Base-by-base conservation (phyloP, 2,888 invertebrate genomes). In the Drosophila pseudotakahashii region DNA sequence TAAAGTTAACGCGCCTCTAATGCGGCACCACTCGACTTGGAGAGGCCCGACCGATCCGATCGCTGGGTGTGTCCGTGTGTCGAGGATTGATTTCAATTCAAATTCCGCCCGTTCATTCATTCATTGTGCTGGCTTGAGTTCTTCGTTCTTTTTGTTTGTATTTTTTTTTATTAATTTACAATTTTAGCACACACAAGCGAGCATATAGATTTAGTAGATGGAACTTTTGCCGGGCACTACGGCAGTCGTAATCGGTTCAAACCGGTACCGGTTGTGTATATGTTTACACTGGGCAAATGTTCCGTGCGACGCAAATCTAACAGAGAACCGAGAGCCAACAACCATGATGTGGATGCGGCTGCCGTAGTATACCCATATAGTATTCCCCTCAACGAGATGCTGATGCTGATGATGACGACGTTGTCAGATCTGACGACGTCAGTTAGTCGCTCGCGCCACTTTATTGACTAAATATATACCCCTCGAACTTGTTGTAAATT, bases 71-170 rank as follows among this genome's bases (percentile, higher is more conserved):
- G 69, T 57, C 57, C 61, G 51, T 59, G 57, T 57, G 19, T 70
- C 37, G 55, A 41, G 73, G 73, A 82, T 82, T 85, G 82, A 85
- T 82, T 82, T 85, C 82, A 76, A 85, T 81, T 81, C 79, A 70
- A 81, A 84, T 82, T 79, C 76, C 85, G 76, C 67, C 78, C 82
- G 79, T 85, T 83, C 80, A 80, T 85, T 82, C 85, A 82, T 85
- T 85, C 76, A 85, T 79, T 81, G 78, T 73, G 63, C 62, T 59
- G 58, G 41, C 58, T 61, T 63, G n/a, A 64, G 59, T 73, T 75
- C 77, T 73, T 7, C 30, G 30, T 79, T 19, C 11, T 42, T 42
- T 23, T 11, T 19, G 19, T 16, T 76, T 81, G 84, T 82, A 82
- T 82, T 86, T 13, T 13, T 14, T 78, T 79, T 81, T 82, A 85